These are phyloP conservation scores for Nothoprocta pentlandii DNA, from an alignment of 2,113 vertebrate species.

Conservation along the genomic window DNA sequence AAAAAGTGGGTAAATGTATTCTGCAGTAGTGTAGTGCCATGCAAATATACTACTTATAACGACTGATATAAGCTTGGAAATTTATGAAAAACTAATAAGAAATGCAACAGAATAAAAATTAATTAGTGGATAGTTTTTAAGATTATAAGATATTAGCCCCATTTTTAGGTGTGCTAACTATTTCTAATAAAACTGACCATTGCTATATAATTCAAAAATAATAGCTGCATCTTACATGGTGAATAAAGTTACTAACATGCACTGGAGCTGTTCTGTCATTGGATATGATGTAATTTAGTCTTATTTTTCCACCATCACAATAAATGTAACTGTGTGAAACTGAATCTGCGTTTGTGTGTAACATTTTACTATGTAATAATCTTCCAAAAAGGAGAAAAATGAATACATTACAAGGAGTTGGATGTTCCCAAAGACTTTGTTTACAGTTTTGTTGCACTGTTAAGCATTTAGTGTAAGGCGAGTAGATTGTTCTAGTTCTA, in stretches of 20 bases:
- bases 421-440: not conserved
- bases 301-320: constrained; percentile 33
- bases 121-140: not conserved
- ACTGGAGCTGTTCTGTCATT: constrained; percentile 3
- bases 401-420: constrained; percentile 1
- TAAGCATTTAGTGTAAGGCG: constrained; percentile 41
- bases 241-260: constrained; percentile 18
- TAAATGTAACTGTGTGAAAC: not conserved
- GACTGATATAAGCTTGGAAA: not conserved
- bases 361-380: constrained; percentile 38
- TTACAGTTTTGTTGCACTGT: constrained; percentile 26
- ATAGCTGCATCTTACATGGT: not conserved
- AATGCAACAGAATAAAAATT: not conserved
- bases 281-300: constrained; percentile 30
- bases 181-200: not conserved
- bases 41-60: not conserved
- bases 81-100: not conserved
- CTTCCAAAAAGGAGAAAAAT: constrained; percentile 17
- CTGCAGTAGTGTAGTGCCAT: not conserved
- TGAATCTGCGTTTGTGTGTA: constrained; percentile 20
- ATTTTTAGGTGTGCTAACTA: not conserved
- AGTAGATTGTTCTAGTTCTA: constrained; percentile 69
- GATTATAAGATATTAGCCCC: not conserved
- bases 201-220: not conserved
- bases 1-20: not conserved